Base-by-base conservation (phyloP, 2,888 invertebrate species). In the Mimas tiliae region DNA sequence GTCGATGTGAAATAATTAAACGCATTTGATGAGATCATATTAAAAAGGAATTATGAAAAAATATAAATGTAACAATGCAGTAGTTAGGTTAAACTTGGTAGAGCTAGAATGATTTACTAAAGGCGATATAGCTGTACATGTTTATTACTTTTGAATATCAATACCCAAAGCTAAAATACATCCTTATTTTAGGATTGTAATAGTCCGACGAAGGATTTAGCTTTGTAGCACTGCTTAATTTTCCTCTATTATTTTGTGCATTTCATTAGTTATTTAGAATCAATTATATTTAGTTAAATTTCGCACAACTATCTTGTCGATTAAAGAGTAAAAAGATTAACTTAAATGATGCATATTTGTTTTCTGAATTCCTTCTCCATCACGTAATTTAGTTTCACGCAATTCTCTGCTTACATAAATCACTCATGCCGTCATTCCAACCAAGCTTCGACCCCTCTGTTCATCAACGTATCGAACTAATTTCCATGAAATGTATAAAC, bases 1-100 rank as follows among this genome's bases (percentile, higher is more conserved):
- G 76, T 73, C 80, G 74, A 71, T 68, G 65, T 68, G 69, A 72
- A 75, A 80, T 77, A 82, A 84, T 83, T 79, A 74, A 58, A 69
- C 64, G 38, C 12, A 42, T 38, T 64, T 67, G 53, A 66, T 78
- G 73, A 75, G 67, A 69, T 74, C 73, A 72, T 38, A 38, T 16
- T n/a, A n/a, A n/a, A 27, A 27, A 27, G 2, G 27, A 3, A 27
- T 27, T n/a, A 27, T 8, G 38, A 16, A 34, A 7, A 3, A 48
- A 16, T 4, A 4, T 16, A 48, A 48, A 27, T 27, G 27, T 27
- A 48, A n/a, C 16, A 48, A 48, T 48, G 47, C 47, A 47, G n/a
- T n/a, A n/a, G 16, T 48, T 38, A 9, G 1, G 9, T 9, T 0
- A 38, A 38, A 38, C 38, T 38, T 7, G 7, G 38, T 16, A 48